Base-by-base conservation (phyloP, 2,113 vertebrate genomes). In the Ranitomeya imitator region DNA sequence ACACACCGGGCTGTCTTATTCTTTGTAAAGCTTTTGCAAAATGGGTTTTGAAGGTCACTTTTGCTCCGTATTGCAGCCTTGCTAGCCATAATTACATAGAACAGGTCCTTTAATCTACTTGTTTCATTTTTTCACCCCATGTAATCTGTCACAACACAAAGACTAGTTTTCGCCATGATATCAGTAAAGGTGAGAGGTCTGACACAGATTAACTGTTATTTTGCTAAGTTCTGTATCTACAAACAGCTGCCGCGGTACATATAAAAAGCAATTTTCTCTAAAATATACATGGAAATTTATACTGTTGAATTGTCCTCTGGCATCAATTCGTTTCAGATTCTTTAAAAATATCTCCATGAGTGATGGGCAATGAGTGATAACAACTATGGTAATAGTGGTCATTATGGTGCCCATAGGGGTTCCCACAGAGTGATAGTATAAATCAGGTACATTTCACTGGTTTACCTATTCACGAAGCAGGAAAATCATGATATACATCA, bases 91-190 rank as follows among this genome's bases (percentile, higher is more conserved):
- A 76, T 76, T 76, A 52, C 45, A 76, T 21, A 76, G 73, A 76
- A 76, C 73, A 7, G 37, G 73, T 76, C 73, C 45, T 76, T 76
- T 76, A 76, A 76, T 76, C 73, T 76, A 76, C 73, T 76, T 45
- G 31, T 52, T 76, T 76, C 73, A 76, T 51, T 76, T 76, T 76
- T 52, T 52, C 73, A 11, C 73, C 73, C 51, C 37, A 76, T 76
- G 73, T 76, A 76, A 76, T 52, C 73, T 76, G 37, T 76, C 18
- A 76, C 45, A 76, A 52, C 31, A 76, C 45, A 52, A 45, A 52
- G 45, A 52, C 73, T 51, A 52, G 73, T 76, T 52, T 76, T 76
- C 73, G 0, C 37, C 45, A 76, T 76, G 37, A 76, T 76, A 76
- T 76, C 7, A 76, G 73, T 52, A 51, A 18, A 76, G 73, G 37